These are phyloP conservation scores for Salminus brasiliensis DNA, from an alignment of 2,113 vertebrate genomes.

Conservation along the genomic window DNA sequence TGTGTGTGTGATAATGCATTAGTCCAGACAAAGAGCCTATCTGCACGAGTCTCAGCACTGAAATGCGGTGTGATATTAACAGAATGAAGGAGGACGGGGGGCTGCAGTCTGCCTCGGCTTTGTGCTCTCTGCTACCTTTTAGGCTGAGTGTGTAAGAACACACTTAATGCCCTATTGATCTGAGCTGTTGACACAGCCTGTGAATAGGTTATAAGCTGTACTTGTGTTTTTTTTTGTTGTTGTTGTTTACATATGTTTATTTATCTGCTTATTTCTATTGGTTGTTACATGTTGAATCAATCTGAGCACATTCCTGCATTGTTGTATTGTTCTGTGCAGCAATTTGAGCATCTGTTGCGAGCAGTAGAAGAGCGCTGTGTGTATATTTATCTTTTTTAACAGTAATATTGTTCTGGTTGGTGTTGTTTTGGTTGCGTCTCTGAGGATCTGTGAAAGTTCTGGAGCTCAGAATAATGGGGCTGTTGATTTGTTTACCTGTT, in stretches of 20 bases:
- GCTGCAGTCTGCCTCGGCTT: no score
- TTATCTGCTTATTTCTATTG: not conserved
- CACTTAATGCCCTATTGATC: not conserved
- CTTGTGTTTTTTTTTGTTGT: not conserved
- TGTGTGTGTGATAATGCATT: no score
- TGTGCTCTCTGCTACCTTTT: not conserved
- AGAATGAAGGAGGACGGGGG: slow-evolving; percentile 26
- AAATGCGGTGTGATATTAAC: slow-evolving; percentile 20
- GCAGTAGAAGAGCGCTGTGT: not conserved
- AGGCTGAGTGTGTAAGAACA: not conserved
- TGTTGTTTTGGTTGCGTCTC: not conserved
- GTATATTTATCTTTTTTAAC: not conserved
- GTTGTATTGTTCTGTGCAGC: not conserved
- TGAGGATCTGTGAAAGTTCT: not conserved
- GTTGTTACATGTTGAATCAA: not conserved
- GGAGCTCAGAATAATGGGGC: not conserved
- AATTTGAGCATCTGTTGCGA: not conserved
- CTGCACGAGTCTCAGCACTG: no score
- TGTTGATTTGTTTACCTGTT: not conserved
- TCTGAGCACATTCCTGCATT: not conserved
- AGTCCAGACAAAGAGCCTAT: no score
- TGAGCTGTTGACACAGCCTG: not conserved
- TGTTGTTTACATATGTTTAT: not conserved
- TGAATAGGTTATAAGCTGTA: no score
- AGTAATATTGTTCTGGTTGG: not conserved